Evolutionary conservation across 1,140 invertebrate genomes (phyloP), one percentile per base, ranked within the genome.

Genomic region (Neodiprion virginianus): DNA sequence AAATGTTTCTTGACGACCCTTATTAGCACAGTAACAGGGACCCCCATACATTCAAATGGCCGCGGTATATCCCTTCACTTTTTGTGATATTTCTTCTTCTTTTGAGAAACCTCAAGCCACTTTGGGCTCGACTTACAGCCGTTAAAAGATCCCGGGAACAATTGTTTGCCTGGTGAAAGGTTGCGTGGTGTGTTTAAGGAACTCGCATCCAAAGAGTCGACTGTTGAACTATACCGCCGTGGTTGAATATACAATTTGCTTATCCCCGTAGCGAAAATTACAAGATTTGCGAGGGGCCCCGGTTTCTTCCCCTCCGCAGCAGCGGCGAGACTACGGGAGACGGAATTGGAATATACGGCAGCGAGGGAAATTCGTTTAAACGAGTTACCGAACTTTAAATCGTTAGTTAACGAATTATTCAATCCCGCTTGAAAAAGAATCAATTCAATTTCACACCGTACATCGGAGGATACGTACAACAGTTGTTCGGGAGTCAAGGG

Each of bases 1-100:
- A 69, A 69, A 69, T 69, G 67, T 69, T 69, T 47, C 67, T 23
- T 21, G 67, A 47, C 40, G 67, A 69, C 17, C 67, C 67, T 69
- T 69, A 69, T 69, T 69, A 69, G 67, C 67, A 21, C 23, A 69
- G 11, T 47, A 69, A 69, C 5, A 61, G n/a, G 53, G n/a, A 61
- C 53, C 53, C 28, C 53, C 53, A 61, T 17, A 17, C n/a, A 61
- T 61, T 61, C 53, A 8, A 61, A 69, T 11, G 17, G 40, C 12
- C 61, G 17, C 61, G 67, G 40, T 69, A 47, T 69, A 47, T 69
- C 40, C 53, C 53, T 61, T 61, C 11, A 14, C n/a, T 61, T 17
- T 12, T 17, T 61, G 11, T 61, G 11, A 7, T 61, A 14, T 61
- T 61, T 40, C 28, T 40, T 40, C 53, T n/a, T 61, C 8, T 61